Percentiles rank a stretch among this genome's conserved stretches.
phyloP scores from a whole-genome alignment of 1,140 invertebrate species.

The Drosophila melanica region DNA sequence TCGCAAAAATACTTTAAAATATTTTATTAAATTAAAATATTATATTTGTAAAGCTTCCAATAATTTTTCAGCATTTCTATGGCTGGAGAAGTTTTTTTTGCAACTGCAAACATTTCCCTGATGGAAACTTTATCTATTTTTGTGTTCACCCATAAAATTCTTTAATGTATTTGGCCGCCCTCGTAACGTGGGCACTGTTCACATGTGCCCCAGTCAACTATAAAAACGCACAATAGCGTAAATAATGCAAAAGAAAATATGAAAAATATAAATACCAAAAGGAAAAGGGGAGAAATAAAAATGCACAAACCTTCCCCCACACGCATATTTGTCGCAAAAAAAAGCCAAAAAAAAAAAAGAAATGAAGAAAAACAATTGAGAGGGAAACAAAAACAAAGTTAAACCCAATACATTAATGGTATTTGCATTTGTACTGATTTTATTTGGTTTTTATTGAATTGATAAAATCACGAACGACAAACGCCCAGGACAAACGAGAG shows the following conservation, averaged over 20 bases:
- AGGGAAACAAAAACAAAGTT: conserved; percentile 76
- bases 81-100: background rate
- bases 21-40: too few species aligned
- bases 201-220: conserved; percentile 61
- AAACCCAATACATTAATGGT: conserved; percentile 83
- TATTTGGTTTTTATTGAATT: conserved; percentile 84
- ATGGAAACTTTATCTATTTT: conserved; percentile 9
- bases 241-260: conserved; percentile 65
- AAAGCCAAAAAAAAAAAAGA: conserved; percentile 5
- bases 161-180: conserved; percentile 16
- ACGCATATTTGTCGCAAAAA: background rate
- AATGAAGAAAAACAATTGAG: conserved; percentile 57
- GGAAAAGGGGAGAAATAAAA: conserved; percentile 42
- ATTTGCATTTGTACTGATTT: conserved; percentile 83
- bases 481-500: conserved; percentile 42
- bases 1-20: too few species aligned
- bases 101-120: background rate
- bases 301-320: conserved; percentile 46
- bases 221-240: conserved; percentile 66
- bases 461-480: conserved; percentile 76
- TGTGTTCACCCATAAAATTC: conserved; percentile 5
- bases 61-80: background rate
- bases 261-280: conserved; percentile 67
- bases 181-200: conserved; percentile 1
- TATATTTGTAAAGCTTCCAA: background rate